Evolutionary conservation across 2,888 invertebrate species (phyloP).

Genomic region (Meloe dianella): DNA sequence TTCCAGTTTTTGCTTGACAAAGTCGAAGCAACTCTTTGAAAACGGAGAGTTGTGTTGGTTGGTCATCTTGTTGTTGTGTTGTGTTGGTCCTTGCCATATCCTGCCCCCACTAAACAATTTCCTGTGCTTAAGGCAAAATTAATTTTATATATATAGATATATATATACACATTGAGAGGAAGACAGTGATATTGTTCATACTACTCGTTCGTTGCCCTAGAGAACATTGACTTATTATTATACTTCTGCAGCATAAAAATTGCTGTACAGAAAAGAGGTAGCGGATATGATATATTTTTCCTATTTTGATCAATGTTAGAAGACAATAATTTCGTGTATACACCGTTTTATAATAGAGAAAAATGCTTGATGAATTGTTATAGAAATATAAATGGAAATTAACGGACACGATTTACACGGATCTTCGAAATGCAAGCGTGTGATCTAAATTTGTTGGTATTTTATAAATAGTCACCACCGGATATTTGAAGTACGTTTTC

Average conservation of each 20-base stretch:
- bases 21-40: not conserved
- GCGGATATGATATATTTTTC: too few species aligned
- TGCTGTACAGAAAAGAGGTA: slow-evolving; percentile 24
- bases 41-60: not conserved
- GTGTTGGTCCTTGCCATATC: slow-evolving; percentile 28
- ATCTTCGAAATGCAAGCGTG: slow-evolving; percentile 46
- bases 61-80: slow-evolving; percentile 19
- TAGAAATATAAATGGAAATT: not conserved
- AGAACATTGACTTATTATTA: slow-evolving; percentile 34
- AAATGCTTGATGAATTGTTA: not conserved
- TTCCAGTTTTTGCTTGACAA: slow-evolving; percentile 16
- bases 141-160: not conserved
- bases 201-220: slow-evolving; percentile 25
- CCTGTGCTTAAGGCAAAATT: slow-evolving; percentile 31
- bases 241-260: slow-evolving; percentile 28
- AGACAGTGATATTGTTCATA: slow-evolving; percentile 24
- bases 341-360: too few species aligned
- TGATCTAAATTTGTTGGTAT: slow-evolving; percentile 53
- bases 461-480: slow-evolving; percentile 55
- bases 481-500: slow-evolving; percentile 56
- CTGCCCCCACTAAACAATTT: slow-evolving; percentile 31
- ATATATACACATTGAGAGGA: slow-evolving; percentile 16
- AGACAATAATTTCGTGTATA: too few species aligned
- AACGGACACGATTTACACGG: not conserved
- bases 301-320: not conserved